These are phyloP conservation scores for Plebejus melissa DNA, from an alignment of 2,888 invertebrate species.

Conservation along the genomic window DNA sequence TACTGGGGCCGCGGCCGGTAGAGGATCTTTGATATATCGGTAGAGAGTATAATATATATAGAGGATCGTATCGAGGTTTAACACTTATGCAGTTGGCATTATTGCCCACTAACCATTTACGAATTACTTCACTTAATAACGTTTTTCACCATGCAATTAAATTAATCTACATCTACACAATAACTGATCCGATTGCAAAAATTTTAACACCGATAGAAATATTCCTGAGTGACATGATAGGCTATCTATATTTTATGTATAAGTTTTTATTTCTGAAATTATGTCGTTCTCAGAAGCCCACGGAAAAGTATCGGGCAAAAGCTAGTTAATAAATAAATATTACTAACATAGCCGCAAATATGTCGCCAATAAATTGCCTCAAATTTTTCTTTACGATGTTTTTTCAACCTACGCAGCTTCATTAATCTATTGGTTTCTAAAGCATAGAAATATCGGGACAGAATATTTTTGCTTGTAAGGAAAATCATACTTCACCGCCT, in stretches of 20 bases:
- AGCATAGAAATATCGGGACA: neutral
- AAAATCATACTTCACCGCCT: slow-evolving; percentile 21
- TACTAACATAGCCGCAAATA: neutral
- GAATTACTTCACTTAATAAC: neutral
- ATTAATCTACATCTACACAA: too few relatives aligned
- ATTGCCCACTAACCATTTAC: neutral
- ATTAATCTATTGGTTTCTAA: slow-evolving; percentile 1
- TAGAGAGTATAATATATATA: neutral
- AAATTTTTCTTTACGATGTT: neutral
- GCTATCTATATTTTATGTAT: too few relatives aligned
- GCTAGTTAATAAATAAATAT: neutral
- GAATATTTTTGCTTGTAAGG: slow-evolving; percentile 32
- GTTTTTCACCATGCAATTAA: neutral
- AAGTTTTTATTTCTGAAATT: too few relatives aligned
- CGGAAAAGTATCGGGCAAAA: too few relatives aligned
- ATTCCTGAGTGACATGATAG: too few relatives aligned
- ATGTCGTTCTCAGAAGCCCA: too few relatives aligned
- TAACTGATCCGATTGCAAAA: too few relatives aligned
- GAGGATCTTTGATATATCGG: neutral
- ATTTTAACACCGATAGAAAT: too few relatives aligned
- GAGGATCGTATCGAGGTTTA: neutral
- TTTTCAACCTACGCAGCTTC: neutral
- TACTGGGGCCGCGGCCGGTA: neutral
- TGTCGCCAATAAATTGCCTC: neutral
- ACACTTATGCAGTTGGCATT: neutral